Evolutionary conservation across 1,140 invertebrate genomes (phyloP).

Genomic region (Medauroidea extradentata): DNA sequence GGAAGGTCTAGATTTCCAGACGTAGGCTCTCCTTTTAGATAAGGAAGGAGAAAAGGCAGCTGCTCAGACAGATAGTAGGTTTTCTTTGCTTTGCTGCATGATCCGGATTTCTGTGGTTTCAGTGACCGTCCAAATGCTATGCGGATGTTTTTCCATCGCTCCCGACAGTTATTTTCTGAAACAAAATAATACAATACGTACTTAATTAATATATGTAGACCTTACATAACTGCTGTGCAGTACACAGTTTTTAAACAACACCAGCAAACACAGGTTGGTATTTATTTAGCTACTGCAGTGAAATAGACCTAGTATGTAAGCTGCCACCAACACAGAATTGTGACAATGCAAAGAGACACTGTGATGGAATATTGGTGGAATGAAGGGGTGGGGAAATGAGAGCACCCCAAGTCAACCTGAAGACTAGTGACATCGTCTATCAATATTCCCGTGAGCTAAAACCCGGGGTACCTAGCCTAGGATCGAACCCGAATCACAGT

Average conservation of each 20-base stretch:
- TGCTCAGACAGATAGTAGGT: neutral
- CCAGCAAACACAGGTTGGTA: too few species aligned
- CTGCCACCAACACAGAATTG: too few species aligned
- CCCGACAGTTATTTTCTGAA: conserved; percentile 1
- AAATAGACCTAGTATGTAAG: too few species aligned
- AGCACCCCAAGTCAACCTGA: too few species aligned
- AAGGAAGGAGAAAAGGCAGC: neutral
- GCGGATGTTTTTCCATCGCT: neutral
- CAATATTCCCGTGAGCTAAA: too few species aligned
- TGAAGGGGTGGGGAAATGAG: too few species aligned
- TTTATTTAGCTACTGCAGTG: too few species aligned
- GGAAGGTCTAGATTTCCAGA: neutral
- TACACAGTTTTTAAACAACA: too few species aligned
- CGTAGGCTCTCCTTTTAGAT: neutral
- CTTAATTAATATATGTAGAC: neutral
- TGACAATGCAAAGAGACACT: too few species aligned
- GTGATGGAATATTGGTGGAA: too few species aligned
- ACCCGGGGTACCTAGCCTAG: too few species aligned
- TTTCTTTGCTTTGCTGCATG: neutral
- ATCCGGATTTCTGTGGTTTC: neutral
- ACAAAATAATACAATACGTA: neutral
- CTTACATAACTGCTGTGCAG: neutral
- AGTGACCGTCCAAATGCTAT: neutral
- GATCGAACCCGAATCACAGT: neutral
- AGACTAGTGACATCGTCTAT: too few species aligned